A percentile compares a stretch with the other conserved stretches of the same genome.
Conservation (phyloP, 2,888 invertebrate genomes). For the Microctonus aethiopoides region DNA sequence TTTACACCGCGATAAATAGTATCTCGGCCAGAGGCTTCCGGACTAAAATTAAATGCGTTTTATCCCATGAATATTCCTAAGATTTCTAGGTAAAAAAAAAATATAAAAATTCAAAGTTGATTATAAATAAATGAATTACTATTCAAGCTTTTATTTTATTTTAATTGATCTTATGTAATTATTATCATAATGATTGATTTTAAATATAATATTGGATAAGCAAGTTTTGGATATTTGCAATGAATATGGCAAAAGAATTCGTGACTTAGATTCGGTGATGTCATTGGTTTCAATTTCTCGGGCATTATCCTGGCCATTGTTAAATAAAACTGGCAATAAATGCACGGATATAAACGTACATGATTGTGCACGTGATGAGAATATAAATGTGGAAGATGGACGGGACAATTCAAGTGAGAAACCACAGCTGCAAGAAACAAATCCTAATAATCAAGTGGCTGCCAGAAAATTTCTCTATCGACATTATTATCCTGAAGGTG, state of each 20-base stretch:
- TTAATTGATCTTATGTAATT: too few relatives aligned
- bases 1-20: slow-evolving; percentile 5
- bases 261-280: slow-evolving; percentile 44
- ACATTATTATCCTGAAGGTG: slow-evolving; percentile 88
- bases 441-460: slow-evolving; percentile 68
- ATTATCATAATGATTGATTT: too few relatives aligned
- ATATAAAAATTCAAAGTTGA: too few relatives aligned
- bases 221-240: not conserved
- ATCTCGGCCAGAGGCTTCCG: not conserved
- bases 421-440: not conserved
- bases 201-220: not conserved
- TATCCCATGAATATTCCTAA: slow-evolving; percentile 10
- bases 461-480: slow-evolving; percentile 76
- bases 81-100: too few relatives aligned
- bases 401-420: not conserved
- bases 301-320: slow-evolving; percentile 70
- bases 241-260: slow-evolving; percentile 12
- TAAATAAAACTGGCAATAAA: slow-evolving; percentile 48
- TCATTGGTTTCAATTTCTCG: slow-evolving; percentile 63
- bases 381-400: slow-evolving; percentile 29
- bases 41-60: not conserved
- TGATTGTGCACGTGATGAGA: slow-evolving; percentile 24
- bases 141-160: too few relatives aligned
- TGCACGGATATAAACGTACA: slow-evolving; percentile 22
- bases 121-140: too few relatives aligned